These are phyloP conservation scores for Lepus europaeus DNA, from an alignment of 2,113 vertebrate genomes.

Conservation along the genomic window DNA sequence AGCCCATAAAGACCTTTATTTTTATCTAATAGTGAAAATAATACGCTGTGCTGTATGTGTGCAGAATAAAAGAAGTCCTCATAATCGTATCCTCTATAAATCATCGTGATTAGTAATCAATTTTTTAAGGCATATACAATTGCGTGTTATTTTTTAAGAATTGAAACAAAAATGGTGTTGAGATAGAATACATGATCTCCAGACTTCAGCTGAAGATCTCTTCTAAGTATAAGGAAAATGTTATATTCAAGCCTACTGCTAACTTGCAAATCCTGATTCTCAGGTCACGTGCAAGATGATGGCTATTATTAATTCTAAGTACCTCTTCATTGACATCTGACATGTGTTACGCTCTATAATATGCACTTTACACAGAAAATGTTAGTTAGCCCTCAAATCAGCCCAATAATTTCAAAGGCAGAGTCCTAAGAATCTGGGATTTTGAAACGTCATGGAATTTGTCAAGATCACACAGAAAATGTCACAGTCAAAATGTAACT, in stretches of 20 bases:
- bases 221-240: neutral
- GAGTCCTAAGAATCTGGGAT: neutral
- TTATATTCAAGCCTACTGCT: neutral
- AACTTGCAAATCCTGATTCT: neutral
- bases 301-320: constrained; percentile 32
- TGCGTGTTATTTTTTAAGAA: neutral
- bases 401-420: neutral
- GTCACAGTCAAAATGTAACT: neutral
- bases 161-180: constrained; percentile 35
- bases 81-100: neutral
- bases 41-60: neutral
- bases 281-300: neutral
- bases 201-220: neutral
- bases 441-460: constrained; percentile 41
- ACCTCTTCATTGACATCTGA: neutral
- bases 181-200: neutral
- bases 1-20: neutral
- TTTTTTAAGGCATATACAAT: neutral
- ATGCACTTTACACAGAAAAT: constrained; percentile 17
- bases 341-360: neutral
- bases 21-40: neutral
- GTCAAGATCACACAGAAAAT: neutral
- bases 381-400: constrained; percentile 26
- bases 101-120: neutral
- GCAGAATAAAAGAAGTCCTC: neutral